Base-by-base conservation (phyloP, 1,140 invertebrate species). In the Trichogramma pretiosum region DNA sequence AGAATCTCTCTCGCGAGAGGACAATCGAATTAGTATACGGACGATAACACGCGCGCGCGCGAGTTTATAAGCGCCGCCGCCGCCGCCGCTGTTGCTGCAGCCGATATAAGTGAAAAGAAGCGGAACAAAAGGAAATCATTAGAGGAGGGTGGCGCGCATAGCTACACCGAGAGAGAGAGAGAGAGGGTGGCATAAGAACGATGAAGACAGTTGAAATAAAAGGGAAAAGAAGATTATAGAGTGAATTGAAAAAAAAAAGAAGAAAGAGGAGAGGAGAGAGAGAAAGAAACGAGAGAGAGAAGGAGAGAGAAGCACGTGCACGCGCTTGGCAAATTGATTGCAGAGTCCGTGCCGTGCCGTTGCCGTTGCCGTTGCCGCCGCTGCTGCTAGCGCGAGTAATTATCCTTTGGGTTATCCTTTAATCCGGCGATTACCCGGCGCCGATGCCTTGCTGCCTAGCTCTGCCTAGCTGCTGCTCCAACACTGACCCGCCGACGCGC, bases 341-440 rank as follows among this genome's bases (percentile, higher is more conserved):
- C 43, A 46, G n/a, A n/a, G n/a, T n/a, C n/a, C n/a, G n/a, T n/a
- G n/a, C n/a, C n/a, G n/a, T n/a, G n/a, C n/a, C n/a, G n/a, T n/a
- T n/a, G n/a, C n/a, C n/a, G n/a, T n/a, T n/a, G n/a, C n/a, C n/a
- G n/a, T n/a, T n/a, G n/a, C n/a, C n/a, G 34, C 24, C 38, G 44
- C 37, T 37, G 37, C 38, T 22, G 42, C 30, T 28, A n/a, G 48
- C 30, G 22, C 43, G 39, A 46, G 43, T 46, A 46, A 51, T 51
- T 46, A 51, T 51, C 33, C 43, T 5, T n/a, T 22, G 10, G 38
- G 23, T 51, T 46, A 51, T 51, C 43, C 37, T 46, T 50, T 45
- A 50, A 50, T 50, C 42, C 36, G 5, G 3, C 36, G 36, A 50
- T 50, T 44, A 45, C 30, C 26, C 24, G 24, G 2, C 34, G n/a